Evolutionary conservation across 2,797 vertebrate genomes (phyloP).

Genomic region (Parauchenoglanis ngamensis): DNA sequence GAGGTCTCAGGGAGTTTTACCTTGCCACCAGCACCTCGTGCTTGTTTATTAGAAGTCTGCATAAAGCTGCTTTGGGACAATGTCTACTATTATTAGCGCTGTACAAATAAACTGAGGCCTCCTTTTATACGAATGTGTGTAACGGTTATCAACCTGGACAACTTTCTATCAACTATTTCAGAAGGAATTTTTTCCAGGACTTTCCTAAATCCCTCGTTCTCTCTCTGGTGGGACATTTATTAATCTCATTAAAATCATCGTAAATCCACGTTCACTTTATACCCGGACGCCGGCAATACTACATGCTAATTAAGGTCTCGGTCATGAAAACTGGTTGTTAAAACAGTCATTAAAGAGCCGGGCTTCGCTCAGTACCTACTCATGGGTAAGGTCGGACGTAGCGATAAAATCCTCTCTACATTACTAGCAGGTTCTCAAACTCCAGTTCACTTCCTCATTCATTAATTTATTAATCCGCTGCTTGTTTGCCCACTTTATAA

Average conservation of each 20-base stretch:
- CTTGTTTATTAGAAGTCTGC: no score
- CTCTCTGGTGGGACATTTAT: neutral
- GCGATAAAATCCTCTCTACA: neutral
- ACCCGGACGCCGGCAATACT: no score
- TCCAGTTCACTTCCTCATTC: neutral
- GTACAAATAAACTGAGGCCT: neutral
- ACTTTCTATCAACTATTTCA: neutral
- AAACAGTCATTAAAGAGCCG: no score
- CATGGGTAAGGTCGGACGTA: neutral
- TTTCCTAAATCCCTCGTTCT: no score
- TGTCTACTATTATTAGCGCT: no score
- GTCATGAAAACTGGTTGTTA: neutral
- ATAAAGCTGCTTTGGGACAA: no score
- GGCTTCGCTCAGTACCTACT: neutral
- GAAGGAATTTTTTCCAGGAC: neutral
- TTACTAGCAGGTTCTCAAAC: neutral
- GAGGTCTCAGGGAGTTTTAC: no score
- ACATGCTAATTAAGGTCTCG: neutral
- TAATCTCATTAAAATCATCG: neutral
- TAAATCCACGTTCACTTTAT: no score
- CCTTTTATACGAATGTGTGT: neutral
- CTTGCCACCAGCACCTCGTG: no score
- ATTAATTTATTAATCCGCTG: neutral
- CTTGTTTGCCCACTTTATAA: neutral
- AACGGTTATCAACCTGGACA: neutral